Percentiles rank a stretch among this genome's conserved stretches.
phyloP scores from a whole-genome alignment of 2,113 vertebrate genomes.

The Actenoides lindsayi region DNA sequence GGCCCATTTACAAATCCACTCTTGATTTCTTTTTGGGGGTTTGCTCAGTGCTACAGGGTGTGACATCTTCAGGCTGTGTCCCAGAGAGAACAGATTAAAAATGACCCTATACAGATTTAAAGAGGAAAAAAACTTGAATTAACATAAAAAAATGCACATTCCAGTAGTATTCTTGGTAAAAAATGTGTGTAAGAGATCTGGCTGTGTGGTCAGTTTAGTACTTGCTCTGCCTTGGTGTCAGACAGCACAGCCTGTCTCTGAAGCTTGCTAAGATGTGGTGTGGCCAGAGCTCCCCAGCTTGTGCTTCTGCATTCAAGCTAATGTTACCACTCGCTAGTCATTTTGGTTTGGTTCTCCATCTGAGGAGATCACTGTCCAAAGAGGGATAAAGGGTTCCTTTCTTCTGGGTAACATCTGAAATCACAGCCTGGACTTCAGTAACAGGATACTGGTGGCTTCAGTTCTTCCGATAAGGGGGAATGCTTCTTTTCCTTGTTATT shows the following conservation, averaged over 20 bases:
- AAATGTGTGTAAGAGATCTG: neutral
- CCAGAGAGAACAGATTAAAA: neutral
- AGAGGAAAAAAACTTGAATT: neutral
- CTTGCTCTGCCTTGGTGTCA: neutral
- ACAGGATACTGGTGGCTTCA: slow-evolving; percentile 72
- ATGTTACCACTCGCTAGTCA: slow-evolving; percentile 68
- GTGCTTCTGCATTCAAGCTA: slow-evolving; percentile 60
- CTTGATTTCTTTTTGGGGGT: accelerated
- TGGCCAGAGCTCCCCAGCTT: slow-evolving; percentile 60
- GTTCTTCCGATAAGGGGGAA: slow-evolving; percentile 71
- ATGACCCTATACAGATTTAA: neutral
- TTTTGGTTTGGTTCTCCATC: slow-evolving; percentile 70
- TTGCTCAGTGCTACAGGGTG: neutral
- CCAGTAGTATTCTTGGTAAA: neutral
- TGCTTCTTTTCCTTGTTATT: slow-evolving; percentile 52
- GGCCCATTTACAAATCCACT: neutral
- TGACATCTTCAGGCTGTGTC: neutral
- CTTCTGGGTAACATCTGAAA: slow-evolving; percentile 79
- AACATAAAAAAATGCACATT: neutral
- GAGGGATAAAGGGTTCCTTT: slow-evolving; percentile 81
- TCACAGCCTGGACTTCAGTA: slow-evolving; percentile 78
- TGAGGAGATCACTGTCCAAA: slow-evolving; percentile 76
- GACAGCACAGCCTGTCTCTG: neutral
- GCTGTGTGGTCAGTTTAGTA: neutral
- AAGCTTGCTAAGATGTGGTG: neutral